phyloP scores from a whole-genome alignment of 2,888 invertebrate species.

The Platerodrilus igneus region DNA sequence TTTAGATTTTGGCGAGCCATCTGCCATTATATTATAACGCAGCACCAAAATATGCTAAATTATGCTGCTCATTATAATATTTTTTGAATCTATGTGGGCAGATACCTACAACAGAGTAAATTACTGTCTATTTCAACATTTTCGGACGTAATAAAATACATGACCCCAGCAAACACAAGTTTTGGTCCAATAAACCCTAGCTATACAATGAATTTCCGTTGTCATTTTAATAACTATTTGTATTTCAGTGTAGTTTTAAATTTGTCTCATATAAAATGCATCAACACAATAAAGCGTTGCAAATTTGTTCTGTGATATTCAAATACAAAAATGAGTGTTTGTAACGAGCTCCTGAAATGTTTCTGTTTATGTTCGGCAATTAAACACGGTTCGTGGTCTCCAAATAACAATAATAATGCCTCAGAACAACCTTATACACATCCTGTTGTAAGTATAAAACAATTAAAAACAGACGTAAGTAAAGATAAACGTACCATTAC shows the following conservation, averaged over 20 bases:
- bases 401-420: constrained; percentile 23
- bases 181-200: too few relatives aligned
- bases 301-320: constrained; percentile 7
- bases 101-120: too few relatives aligned
- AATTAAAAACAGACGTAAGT: constrained; percentile 21
- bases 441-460: constrained; percentile 23
- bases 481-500: constrained; percentile 15
- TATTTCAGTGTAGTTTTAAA: constrained; percentile 16
- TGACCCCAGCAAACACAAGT: too few relatives aligned
- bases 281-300: constrained; percentile 3
- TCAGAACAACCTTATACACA: too few relatives aligned
- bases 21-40: too few relatives aligned
- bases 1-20: too few relatives aligned
- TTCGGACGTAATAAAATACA: too few relatives aligned
- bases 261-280: constrained; percentile 12
- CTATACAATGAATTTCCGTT: constrained; percentile 27
- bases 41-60: too few relatives aligned
- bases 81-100: too few relatives aligned
- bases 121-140: too few relatives aligned
- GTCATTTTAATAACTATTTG: constrained; percentile 18
- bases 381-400: constrained; percentile 41
- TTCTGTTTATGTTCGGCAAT: constrained; percentile 41
- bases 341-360: constrained; percentile 33
- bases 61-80: too few relatives aligned
- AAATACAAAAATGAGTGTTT: constrained; percentile 25